Evolutionary conservation across 1,140 invertebrate species (phyloP).

Genomic region (Anoplolepis gracilipes): DNA sequence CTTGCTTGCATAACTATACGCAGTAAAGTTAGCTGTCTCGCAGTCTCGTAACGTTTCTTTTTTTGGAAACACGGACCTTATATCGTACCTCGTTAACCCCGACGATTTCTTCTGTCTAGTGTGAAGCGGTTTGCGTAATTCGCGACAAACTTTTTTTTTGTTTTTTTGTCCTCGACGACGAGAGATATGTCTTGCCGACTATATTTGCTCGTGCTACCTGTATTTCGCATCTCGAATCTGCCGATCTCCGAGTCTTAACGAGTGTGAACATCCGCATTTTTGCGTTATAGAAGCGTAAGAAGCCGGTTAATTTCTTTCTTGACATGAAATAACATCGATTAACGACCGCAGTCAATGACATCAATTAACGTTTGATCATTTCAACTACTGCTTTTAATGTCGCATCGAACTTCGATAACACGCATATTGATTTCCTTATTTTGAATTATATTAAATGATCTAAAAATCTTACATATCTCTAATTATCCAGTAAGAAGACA

Average conservation of each 20-base stretch:
- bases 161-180: background rate
- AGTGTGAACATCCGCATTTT: constrained; percentile 43
- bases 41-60: constrained; percentile 23
- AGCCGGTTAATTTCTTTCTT: constrained; percentile 8
- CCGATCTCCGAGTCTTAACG: constrained; percentile 12
- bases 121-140: constrained; percentile 50
- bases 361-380: background rate
- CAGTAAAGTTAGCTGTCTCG: constrained; percentile 43
- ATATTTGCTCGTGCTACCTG: constrained; percentile 24
- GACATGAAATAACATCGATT: constrained; percentile 13
- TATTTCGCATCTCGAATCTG: constrained; percentile 25
- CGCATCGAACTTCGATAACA: background rate
- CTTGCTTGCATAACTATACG: constrained; percentile 18
- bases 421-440: background rate
- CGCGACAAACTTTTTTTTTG: constrained; percentile 40
- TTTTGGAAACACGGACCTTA: constrained; percentile 43
- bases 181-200: constrained; percentile 4
- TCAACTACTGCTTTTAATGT: background rate
- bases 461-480: constrained; percentile 7
- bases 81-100: constrained; percentile 62
- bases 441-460: background rate
- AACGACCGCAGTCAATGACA: constrained; percentile 14
- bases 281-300: constrained; percentile 7
- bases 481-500: background rate
- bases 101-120: constrained; percentile 52